A percentile compares a stretch with the other conserved stretches of the same genome.
These are phyloP conservation scores for Mesitornis unicolor DNA, from an alignment of 2,113 vertebrate genomes.

Conservation along the genomic window DNA sequence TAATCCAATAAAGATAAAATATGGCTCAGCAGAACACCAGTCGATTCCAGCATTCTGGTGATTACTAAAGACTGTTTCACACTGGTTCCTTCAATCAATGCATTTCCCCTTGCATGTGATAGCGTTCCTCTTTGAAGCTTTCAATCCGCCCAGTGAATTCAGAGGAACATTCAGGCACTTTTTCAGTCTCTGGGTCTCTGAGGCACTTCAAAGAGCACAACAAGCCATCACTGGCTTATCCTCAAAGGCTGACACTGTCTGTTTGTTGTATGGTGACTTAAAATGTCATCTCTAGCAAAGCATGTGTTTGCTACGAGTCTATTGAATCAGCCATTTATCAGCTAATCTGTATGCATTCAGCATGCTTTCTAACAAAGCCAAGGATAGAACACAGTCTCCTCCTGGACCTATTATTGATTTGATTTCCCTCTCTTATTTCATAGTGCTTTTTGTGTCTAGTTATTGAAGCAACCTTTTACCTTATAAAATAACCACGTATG, in stretches of 20 bases:
- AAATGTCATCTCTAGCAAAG: slow-evolving; percentile 77
- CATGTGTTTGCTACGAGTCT: slow-evolving; percentile 74
- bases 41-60: slow-evolving; percentile 79
- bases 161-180: slow-evolving; percentile 63
- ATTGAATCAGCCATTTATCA: slow-evolving; percentile 77
- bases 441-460: slow-evolving; percentile 60
- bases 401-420: slow-evolving; percentile 73
- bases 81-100: slow-evolving; percentile 77
- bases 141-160: slow-evolving; percentile 75
- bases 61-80: slow-evolving; percentile 84
- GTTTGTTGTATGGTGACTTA: slow-evolving; percentile 81
- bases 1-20: slow-evolving; percentile 88
- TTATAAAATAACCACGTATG: slow-evolving; percentile 21
- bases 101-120: slow-evolving; percentile 70
- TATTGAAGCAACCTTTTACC: slow-evolving; percentile 38
- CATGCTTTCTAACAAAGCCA: slow-evolving; percentile 65
- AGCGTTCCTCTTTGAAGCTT: slow-evolving; percentile 77
- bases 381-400: slow-evolving; percentile 65
- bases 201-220: slow-evolving; percentile 80
- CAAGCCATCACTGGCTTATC: slow-evolving; percentile 78
- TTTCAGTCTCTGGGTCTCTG: slow-evolving; percentile 70
- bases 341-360: slow-evolving; percentile 77
- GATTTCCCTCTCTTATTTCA: slow-evolving; percentile 73
- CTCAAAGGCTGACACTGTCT: slow-evolving; percentile 80
- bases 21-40: slow-evolving; percentile 80